phyloP scores from a whole-genome alignment of 2,888 invertebrate genomes.

The Smittia aterrima region DNA sequence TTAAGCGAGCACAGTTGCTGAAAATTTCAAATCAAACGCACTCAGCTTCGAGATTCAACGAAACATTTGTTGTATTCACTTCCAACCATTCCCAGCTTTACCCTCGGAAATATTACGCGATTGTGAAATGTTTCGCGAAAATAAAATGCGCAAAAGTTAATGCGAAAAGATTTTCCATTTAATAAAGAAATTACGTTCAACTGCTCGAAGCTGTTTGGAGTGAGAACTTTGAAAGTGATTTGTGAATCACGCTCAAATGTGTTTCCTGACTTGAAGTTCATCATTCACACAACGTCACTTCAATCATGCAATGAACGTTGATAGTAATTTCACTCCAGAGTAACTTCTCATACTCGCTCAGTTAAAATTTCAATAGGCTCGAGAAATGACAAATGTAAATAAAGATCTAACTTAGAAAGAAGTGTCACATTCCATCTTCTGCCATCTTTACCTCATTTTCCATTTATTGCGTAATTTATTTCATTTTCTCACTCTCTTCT shows the following conservation, averaged over 20 bases:
- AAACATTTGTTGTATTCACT: not conserved
- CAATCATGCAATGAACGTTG: not conserved
- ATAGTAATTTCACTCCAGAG: too few relatives aligned
- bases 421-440: slow-evolving; percentile 22
- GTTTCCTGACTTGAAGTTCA: not conserved
- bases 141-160: too few relatives aligned
- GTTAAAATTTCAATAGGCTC: not conserved
- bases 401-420: slow-evolving; percentile 21
- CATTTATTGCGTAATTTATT: slow-evolving; percentile 27
- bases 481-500: slow-evolving; percentile 1
- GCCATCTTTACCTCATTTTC: slow-evolving; percentile 29
- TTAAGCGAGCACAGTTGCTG: slow-evolving; percentile 14
- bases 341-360: too few relatives aligned
- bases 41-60: not conserved
- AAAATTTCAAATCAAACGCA: not conserved
- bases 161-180: slow-evolving; percentile 24
- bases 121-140: not conserved
- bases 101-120: not conserved
- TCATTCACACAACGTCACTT: not conserved
- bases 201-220: slow-evolving; percentile 9
- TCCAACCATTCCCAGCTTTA: not conserved
- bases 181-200: slow-evolving; percentile 31
- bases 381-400: slow-evolving; percentile 18
- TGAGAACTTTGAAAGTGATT: not conserved
- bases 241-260: slow-evolving; percentile 4